These are phyloP conservation scores for Cottoperca gobio DNA, from an alignment of 2,797 vertebrate genomes.

Conservation along the genomic window DNA sequence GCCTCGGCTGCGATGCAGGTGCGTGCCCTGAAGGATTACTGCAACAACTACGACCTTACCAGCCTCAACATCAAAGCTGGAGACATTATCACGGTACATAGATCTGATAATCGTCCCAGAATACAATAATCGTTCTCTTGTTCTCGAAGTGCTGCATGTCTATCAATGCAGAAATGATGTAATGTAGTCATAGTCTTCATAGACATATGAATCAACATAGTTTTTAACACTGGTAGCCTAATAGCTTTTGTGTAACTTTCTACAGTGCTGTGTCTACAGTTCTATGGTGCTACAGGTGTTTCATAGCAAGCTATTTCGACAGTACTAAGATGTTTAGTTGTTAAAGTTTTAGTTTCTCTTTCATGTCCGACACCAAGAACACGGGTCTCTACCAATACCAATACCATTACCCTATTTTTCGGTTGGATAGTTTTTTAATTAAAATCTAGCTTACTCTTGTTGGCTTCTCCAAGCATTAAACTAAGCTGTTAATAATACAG, in stretches of 20 bases:
- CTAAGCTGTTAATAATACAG: too few relatives aligned
- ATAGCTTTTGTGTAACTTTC: background rate
- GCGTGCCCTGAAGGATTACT: conserved; percentile 93
- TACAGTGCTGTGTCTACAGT: too few relatives aligned
- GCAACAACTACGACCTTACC: conserved; percentile 97
- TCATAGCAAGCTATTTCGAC: background rate
- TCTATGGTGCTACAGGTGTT: background rate
- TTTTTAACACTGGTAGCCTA: background rate
- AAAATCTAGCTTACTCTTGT: too few relatives aligned
- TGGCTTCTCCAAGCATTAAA: too few relatives aligned
- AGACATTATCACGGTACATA: conserved; percentile 91
- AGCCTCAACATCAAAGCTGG: conserved; percentile 95
- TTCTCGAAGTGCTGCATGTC: background rate
- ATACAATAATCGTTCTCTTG: background rate
- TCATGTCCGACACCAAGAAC: too few relatives aligned
- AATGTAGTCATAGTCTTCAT: background rate
- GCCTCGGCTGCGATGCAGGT: conserved; percentile 96
- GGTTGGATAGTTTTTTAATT: too few relatives aligned
- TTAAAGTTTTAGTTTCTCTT: too few relatives aligned
- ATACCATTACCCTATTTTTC: too few relatives aligned
- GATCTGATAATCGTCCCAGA: conserved; percentile 5
- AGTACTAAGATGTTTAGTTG: background rate
- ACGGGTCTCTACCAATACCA: too few relatives aligned
- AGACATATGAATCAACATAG: background rate
- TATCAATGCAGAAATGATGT: background rate